phyloP scores from a whole-genome alignment of 2,113 vertebrate genomes.

The Struthidea cinerea region DNA sequence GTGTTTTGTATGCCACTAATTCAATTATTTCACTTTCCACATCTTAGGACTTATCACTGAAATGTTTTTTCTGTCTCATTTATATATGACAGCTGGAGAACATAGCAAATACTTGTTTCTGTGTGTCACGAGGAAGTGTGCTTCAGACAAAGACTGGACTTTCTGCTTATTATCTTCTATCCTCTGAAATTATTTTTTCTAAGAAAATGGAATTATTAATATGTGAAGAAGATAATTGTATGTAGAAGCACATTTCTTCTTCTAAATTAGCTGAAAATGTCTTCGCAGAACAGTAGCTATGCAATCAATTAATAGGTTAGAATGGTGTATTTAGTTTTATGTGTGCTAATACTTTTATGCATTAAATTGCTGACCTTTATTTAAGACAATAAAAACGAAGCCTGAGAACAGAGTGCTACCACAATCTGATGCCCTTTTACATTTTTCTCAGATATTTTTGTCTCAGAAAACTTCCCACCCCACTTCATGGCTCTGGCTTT shows the following conservation, averaged over 20 bases:
- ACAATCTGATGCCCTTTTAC: neutral
- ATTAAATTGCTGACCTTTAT: neutral
- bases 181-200: slow-evolving; percentile 17
- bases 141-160: neutral
- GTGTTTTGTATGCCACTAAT: neutral
- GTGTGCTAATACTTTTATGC: neutral
- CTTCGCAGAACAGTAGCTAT: neutral
- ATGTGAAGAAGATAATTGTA: neutral
- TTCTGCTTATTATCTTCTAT: neutral
- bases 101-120: neutral
- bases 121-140: neutral
- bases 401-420: neutral
- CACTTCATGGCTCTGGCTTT: neutral
- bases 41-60: neutral
- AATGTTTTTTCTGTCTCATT: neutral
- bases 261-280: neutral
- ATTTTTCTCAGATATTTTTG: neutral
- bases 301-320: neutral
- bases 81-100: neutral
- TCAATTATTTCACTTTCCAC: neutral
- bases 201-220: neutral
- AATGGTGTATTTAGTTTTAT: neutral
- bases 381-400: neutral
- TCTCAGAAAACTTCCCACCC: neutral
- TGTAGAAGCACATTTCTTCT: neutral